Percentiles rank a stretch among this genome's conserved stretches.
Conservation (phyloP, 1,140 invertebrate species). For the Drosophila kepulauana region DNA sequence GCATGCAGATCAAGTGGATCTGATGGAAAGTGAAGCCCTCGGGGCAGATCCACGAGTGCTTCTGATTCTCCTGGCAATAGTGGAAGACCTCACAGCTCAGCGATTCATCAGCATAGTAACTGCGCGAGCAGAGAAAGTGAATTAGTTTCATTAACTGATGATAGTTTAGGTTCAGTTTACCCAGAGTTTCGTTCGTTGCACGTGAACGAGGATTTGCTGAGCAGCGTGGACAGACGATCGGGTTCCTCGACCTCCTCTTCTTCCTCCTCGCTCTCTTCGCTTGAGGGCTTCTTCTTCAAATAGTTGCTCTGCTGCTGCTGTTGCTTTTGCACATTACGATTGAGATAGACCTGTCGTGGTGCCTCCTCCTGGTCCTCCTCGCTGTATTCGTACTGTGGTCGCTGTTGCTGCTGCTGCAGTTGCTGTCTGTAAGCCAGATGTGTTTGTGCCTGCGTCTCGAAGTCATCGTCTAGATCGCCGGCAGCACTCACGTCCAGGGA, state of each 20-base stretch:
- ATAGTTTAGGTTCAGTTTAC: conserved; percentile 35
- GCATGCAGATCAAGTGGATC: conserved; percentile 97
- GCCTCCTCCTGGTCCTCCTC: conserved; percentile 83
- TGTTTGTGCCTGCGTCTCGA: conserved; percentile 80
- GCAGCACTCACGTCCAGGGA: conserved; percentile 67
- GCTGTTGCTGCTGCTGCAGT: conserved; percentile 68
- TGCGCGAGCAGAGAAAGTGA: conserved; percentile 4
- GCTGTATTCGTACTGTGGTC: conserved; percentile 75
- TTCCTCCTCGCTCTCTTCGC: conserved; percentile 77
- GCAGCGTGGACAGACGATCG: conserved; percentile 91
- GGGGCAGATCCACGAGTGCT: conserved; percentile 97
- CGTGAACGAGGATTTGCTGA: conserved; percentile 93
- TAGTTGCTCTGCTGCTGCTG: conserved; percentile 74
- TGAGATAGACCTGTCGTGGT: conserved; percentile 76
- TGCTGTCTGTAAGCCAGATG: conserved; percentile 78
- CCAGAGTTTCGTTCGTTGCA: conserved; percentile 93
- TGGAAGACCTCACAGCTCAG: conserved; percentile 97
- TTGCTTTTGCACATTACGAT: conserved; percentile 57
- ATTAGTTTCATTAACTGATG: background rate
- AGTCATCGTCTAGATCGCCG: conserved; percentile 72
- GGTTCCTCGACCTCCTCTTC: conserved; percentile 94
- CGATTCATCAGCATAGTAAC: conserved; percentile 95
- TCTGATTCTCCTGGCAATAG: conserved; percentile 95
- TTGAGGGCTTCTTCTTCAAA: conserved; percentile 73
- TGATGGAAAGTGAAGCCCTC: conserved; percentile 97